Evolutionary conservation across 2,113 vertebrate genomes (phyloP).

Genomic region (Forbesichthys papilliferus): DNA sequence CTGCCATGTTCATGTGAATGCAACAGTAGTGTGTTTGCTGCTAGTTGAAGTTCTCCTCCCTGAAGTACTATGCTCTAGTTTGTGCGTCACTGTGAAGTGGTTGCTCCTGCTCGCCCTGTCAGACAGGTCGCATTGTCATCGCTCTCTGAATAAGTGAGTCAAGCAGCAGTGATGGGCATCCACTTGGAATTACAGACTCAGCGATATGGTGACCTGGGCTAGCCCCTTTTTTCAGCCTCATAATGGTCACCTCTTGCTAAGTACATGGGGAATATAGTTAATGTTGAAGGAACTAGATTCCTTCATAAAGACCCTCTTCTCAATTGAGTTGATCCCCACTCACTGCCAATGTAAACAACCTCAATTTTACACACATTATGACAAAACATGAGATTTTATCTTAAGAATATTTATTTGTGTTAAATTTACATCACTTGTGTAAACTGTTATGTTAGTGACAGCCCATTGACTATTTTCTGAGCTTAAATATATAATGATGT

Average conservation of each 20-base stretch:
- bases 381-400: not conserved
- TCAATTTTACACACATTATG: not conserved
- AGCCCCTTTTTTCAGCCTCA: no score
- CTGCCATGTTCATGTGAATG: no score
- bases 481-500: not conserved
- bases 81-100: slow-evolving; percentile 17
- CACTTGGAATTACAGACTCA: not conserved
- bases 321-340: no score
- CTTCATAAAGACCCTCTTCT: no score
- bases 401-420: not conserved
- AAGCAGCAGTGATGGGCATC: slow-evolving; percentile 27
- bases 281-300: no score
- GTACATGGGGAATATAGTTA: no score
- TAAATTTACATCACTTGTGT: not conserved
- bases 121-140: slow-evolving; percentile 31
- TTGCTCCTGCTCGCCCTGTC: slow-evolving; percentile 53
- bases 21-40: not conserved
- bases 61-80: slow-evolving; percentile 23
- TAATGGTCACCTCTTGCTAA: no score
- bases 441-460: not conserved
- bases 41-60: slow-evolving; percentile 8
- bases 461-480: not conserved
- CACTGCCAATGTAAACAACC: no score
- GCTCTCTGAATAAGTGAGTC: slow-evolving; percentile 28
- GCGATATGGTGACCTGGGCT: no score